These are phyloP conservation scores for Cricetomys ansorgei DNA, from an alignment of 2,113 vertebrate genomes.

Conservation along the genomic window DNA sequence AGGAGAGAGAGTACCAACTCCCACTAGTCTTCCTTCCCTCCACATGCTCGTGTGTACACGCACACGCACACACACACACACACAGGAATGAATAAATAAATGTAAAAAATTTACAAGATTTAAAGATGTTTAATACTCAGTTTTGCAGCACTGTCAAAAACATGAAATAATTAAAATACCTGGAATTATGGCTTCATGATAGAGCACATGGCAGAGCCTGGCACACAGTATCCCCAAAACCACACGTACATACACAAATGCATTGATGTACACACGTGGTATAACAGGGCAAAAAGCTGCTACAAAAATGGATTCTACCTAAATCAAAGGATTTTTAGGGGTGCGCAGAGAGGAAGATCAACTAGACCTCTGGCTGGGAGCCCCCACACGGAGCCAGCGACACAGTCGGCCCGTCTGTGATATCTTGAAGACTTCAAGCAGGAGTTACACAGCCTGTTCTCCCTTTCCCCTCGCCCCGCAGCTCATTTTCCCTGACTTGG, in stretches of 20 bases:
- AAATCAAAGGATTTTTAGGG: conserved; percentile 41
- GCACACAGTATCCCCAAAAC: background rate
- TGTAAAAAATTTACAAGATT: background rate
- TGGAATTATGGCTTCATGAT: background rate
- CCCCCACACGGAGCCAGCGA: background rate
- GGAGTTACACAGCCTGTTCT: background rate
- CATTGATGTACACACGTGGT: background rate
- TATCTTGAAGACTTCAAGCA: conserved; percentile 77
- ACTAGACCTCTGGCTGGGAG: background rate
- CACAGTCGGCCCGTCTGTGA: conserved; percentile 61
- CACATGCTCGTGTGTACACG: background rate
- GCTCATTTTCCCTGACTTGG: conserved; percentile 96
- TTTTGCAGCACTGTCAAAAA: conserved; percentile 81
- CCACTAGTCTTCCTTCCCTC: background rate
- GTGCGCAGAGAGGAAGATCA: background rate
- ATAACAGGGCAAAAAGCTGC: conserved; percentile 65
- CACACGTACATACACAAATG: accelerated
- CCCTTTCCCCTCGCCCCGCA: conserved; percentile 64
- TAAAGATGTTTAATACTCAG: conserved; percentile 67
- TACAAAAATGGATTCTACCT: conserved; percentile 59
- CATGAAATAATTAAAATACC: conserved; percentile 53
- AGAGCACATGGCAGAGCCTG: background rate
- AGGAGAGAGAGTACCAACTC: background rate
- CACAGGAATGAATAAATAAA: background rate
- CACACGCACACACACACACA: too few species aligned